A percentile compares a stretch with the other conserved stretches of the same genome.
These are phyloP conservation scores for Avahi laniger DNA, from an alignment of 2,797 vertebrate genomes.

Conservation along the genomic window DNA sequence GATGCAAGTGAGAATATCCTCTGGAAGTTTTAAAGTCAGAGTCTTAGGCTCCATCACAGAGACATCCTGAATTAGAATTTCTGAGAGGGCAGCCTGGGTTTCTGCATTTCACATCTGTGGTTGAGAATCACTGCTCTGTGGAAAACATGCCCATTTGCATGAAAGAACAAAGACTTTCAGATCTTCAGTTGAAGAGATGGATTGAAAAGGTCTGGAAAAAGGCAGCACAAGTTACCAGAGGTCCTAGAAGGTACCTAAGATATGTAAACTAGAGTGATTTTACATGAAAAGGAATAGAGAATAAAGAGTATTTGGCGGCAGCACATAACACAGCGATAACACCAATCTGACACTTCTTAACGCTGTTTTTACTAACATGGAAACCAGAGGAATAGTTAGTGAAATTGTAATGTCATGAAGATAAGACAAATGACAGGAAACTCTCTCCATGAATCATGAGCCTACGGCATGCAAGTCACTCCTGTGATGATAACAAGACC, in stretches of 20 bases:
- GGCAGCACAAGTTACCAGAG: neutral
- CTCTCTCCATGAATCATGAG: neutral
- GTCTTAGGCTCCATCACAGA: neutral
- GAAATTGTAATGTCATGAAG: neutral
- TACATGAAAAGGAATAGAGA: neutral
- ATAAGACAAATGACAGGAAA: slow-evolving; percentile 16
- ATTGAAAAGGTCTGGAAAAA: neutral
- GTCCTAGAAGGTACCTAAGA: neutral
- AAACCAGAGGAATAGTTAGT: neutral
- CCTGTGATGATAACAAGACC: neutral
- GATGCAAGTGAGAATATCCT: neutral
- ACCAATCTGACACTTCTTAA: neutral
- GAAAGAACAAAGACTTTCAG: neutral
- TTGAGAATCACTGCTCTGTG: neutral
- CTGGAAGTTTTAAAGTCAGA: neutral
- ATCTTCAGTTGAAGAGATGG: neutral
- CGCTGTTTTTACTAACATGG: neutral
- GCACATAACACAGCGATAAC: accelerated
- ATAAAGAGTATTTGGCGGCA: neutral
- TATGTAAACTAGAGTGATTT: neutral
- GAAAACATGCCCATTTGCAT: neutral
- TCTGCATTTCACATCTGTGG: neutral
- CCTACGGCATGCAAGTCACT: neutral
- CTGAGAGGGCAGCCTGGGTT: neutral
- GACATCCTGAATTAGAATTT: neutral